Conservation (phyloP, 2,113 vertebrate genomes). For the Callionymus lyra region DNA sequence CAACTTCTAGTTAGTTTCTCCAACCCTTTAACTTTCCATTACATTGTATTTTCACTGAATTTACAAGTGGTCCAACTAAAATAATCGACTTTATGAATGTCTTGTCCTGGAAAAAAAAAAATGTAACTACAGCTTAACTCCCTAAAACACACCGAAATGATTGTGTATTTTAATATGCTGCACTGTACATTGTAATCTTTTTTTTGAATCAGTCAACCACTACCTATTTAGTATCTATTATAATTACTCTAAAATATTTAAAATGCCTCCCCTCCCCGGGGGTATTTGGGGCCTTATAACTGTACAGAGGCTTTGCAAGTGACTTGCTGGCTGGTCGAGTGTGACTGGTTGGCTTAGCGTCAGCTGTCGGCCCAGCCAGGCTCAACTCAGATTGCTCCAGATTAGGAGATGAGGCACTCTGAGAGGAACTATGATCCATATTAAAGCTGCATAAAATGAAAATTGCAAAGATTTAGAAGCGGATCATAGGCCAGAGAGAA, state of each 20-base stretch:
- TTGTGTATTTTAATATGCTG: too few relatives aligned
- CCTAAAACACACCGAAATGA: too few relatives aligned
- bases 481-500: slow-evolving; percentile 79
- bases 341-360: slow-evolving; percentile 66
- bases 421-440: slow-evolving; percentile 81
- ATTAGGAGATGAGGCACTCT: slow-evolving; percentile 78
- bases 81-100: too few relatives aligned
- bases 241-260: slow-evolving; percentile 1
- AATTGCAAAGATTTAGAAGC: slow-evolving; percentile 89
- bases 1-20: too few relatives aligned
- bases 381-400: slow-evolving; percentile 80
- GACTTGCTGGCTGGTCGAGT: slow-evolving; percentile 59
- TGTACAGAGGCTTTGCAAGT: slow-evolving; percentile 36
- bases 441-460: slow-evolving; percentile 96
- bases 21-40: too few relatives aligned
- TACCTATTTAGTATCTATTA: background rate
- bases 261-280: background rate
- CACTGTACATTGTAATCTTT: too few relatives aligned
- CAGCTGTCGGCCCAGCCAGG: slow-evolving; percentile 73
- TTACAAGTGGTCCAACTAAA: too few relatives aligned
- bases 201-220: background rate
- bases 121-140: too few relatives aligned
- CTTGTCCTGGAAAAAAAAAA: too few relatives aligned
- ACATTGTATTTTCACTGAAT: too few relatives aligned
- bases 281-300: slow-evolving; percentile 12